These are phyloP conservation scores for Cataglyphis albicans DNA, from an alignment of 2,888 invertebrate species.

Conservation along the genomic window DNA sequence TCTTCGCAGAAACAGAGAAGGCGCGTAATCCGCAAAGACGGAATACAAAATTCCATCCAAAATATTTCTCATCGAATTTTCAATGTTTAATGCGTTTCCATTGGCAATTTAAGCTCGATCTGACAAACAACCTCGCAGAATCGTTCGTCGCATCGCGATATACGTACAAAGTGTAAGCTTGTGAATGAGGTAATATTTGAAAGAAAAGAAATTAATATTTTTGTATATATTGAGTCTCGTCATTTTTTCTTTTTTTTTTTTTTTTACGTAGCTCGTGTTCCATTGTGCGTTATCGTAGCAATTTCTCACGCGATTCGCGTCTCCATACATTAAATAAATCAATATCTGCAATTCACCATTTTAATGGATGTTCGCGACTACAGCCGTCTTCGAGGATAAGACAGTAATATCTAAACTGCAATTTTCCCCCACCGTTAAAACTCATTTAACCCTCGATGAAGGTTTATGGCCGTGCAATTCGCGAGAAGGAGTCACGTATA, in stretches of 20 bases:
- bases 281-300: background rate
- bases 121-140: background rate
- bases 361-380: conserved; percentile 2
- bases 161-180: background rate
- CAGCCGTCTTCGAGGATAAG: background rate
- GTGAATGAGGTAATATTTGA: conserved; percentile 3
- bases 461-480: conserved; percentile 26
- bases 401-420: conserved; percentile 32
- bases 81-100: conserved; percentile 3
- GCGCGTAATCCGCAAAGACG: background rate
- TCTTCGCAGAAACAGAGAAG: conserved; percentile 32
- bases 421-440: conserved; percentile 21
- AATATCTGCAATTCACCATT: background rate
- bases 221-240: background rate
- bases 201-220: background rate
- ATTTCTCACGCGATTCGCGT: conserved; percentile 14
- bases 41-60: conserved; percentile 30
- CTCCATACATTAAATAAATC: conserved; percentile 27
- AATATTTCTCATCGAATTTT: conserved; percentile 32
- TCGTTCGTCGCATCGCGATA: background rate
- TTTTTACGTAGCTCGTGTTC: background rate
- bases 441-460: conserved; percentile 42
- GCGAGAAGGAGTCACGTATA: conserved; percentile 19
- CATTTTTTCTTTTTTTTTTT: background rate
- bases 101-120: background rate